These are phyloP conservation scores for Columba guinea DNA, from an alignment of 2,797 vertebrate genomes.

Conservation along the genomic window DNA sequence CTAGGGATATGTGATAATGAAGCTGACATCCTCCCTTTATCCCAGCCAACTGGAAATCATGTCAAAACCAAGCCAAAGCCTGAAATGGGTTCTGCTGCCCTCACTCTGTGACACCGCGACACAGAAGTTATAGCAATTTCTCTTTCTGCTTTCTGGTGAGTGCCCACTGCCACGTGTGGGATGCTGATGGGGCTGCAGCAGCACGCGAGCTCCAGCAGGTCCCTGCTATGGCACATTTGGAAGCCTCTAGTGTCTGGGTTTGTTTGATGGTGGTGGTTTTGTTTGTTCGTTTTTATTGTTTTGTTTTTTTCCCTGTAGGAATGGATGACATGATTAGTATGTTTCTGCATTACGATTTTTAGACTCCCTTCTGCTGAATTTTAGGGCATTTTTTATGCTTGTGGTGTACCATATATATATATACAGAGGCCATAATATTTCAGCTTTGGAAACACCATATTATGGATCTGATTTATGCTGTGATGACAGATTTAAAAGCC, in stretches of 20 bases:
- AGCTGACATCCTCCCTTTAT: constrained; percentile 19
- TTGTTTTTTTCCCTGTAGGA: background rate
- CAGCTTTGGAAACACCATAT: background rate
- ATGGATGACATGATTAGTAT: background rate
- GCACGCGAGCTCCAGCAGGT: background rate
- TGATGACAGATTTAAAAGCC: background rate
- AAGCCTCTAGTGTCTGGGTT: background rate
- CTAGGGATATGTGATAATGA: constrained; percentile 24
- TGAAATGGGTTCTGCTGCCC: background rate
- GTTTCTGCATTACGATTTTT: background rate
- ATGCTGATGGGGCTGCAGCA: background rate
- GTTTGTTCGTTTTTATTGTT: no score
- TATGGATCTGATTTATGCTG: background rate
- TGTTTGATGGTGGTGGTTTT: no score
- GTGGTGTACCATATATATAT: background rate
- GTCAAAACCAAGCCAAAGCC: background rate
- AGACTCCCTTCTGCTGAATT: background rate
- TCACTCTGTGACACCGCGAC: background rate
- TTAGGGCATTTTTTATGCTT: background rate
- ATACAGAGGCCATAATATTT: background rate
- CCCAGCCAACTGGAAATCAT: background rate
- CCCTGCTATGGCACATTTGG: background rate
- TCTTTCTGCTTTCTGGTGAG: background rate
- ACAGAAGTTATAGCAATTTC: background rate
- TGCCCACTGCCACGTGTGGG: background rate